Base-by-base conservation (phyloP, 2,888 invertebrate species). In the Allacma fusca region DNA sequence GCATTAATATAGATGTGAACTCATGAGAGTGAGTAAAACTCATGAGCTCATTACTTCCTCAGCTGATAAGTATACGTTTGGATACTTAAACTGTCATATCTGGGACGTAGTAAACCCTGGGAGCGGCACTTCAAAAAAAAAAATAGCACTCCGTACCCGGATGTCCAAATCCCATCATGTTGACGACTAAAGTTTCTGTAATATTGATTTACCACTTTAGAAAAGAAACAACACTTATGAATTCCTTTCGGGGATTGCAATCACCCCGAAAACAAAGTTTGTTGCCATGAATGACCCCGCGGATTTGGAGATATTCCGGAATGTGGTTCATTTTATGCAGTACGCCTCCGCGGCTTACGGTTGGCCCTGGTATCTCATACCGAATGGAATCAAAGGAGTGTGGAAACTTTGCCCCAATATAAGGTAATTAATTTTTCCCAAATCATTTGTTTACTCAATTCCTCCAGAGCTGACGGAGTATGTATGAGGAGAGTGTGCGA, bases 341-440 rank as follows among this genome's bases (percentile, higher is more conserved):
- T 94, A 91, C 86, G 94, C 94, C 59, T 90, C 94, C 78, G 92
- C 93, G 50, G 94, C 94, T 73, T 95, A 95, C 86, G 95, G 95
- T 71, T 95, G 95, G 94, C 94, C 94, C 68, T 91, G 94, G 88
- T 94, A 92, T 86, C 89, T 94, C 84, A 90, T 93, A 87, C 91
- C 91, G 80, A 90, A 92, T 85, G 89, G 91, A 57, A 89, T 89
- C 70, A 89, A 91, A 69, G 93, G 92, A 78, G 87, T 92, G 80
- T 94, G 93, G 86, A 90, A 91, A 85, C 88, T 94, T 69, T 90
- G 93, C 86, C 90, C 93, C 43, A 90, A 91, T 85, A 87, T 91
- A 75, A 89, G 89, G 91, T 91, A 86, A 86, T 85, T 19, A 50
- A 12, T 4, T n/a, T 50, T 4, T 74, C 24, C 24, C 50, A 72